Evolutionary conservation across 2,888 invertebrate genomes (phyloP).

Genomic region (Amiota mariae): DNA sequence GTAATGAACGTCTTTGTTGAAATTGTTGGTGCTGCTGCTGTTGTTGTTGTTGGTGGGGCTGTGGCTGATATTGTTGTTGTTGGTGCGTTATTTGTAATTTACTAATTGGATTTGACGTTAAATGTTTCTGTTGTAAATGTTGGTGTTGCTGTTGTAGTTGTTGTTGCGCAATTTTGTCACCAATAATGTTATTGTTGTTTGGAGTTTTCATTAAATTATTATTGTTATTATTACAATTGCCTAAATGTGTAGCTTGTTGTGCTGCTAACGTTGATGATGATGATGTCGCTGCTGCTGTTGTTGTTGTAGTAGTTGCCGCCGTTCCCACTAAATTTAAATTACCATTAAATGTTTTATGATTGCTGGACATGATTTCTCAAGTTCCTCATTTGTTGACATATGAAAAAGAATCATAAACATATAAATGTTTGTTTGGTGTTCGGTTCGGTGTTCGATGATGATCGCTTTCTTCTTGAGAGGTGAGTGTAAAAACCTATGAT

Average conservation of each 20-base stretch:
- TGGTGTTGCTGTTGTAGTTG: constrained; percentile 46
- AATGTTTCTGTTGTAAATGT: constrained; percentile 29
- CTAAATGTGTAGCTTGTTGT: constrained; percentile 14
- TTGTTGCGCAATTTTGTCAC: constrained; percentile 59
- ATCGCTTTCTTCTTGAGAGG: constrained; percentile 22
- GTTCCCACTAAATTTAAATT: constrained; percentile 31
- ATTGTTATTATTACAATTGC: constrained; percentile 14
- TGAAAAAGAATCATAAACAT: background rate
- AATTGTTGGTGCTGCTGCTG: constrained; percentile 41
- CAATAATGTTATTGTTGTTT: constrained; percentile 43
- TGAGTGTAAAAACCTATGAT: too few relatives aligned
- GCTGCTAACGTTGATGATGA: background rate
- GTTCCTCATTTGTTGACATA: constrained; percentile 35
- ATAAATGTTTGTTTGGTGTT: constrained; percentile 18
- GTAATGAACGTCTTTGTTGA: constrained; percentile 35
- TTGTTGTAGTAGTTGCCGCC: constrained; percentile 39
- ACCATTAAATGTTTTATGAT: constrained; percentile 34
- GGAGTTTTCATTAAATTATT: constrained; percentile 64
- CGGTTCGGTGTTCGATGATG: background rate
- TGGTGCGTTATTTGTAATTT: constrained; percentile 39
- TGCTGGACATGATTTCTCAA: constrained; percentile 42
- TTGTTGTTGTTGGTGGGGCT: constrained; percentile 44
- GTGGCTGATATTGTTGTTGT: constrained; percentile 49
- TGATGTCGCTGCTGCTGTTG: constrained; percentile 31
- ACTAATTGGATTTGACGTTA: constrained; percentile 42